Percentiles rank a stretch among this genome's conserved stretches.
Evolutionary conservation across 2,888 invertebrate genomes (phyloP).

Genomic region (Eulithis prunata): DNA sequence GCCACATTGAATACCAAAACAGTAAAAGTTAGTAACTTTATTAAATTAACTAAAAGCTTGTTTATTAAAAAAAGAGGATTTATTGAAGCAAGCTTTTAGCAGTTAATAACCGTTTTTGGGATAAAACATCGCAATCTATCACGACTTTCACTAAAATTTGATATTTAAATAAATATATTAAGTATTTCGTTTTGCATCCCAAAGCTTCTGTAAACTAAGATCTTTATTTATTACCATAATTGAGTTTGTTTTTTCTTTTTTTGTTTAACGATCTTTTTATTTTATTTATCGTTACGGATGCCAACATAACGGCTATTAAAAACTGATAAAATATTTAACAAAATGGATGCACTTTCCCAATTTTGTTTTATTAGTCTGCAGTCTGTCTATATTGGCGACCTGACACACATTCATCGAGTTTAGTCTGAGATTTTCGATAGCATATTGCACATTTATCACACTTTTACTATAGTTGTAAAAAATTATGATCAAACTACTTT

Average conservation of each 20-base stretch:
- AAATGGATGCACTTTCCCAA: constrained; percentile 16
- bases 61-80: too few relatives aligned
- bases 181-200: background rate
- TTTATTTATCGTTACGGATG: constrained; percentile 12
- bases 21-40: too few relatives aligned
- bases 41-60: too few relatives aligned
- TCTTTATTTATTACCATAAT: background rate
- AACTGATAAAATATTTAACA: constrained; percentile 4
- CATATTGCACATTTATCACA: constrained; percentile 5
- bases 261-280: background rate
- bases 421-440: background rate
- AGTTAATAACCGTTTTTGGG: too few relatives aligned
- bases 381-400: constrained; percentile 12
- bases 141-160: too few relatives aligned
- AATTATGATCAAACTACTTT: constrained; percentile 5
- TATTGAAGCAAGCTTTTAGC: too few relatives aligned
- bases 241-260: background rate
- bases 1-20: too few relatives aligned
- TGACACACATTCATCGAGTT: constrained; percentile 12
- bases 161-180: background rate
- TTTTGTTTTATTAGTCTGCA: constrained; percentile 25
- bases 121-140: too few relatives aligned
- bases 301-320: constrained; percentile 5
- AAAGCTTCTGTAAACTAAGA: background rate
- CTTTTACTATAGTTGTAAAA: background rate